Percentiles rank a stretch among this genome's conserved stretches.
These are phyloP conservation scores for Alectoris magna DNA, from an alignment of 2,797 vertebrate species.

Conservation along the genomic window DNA sequence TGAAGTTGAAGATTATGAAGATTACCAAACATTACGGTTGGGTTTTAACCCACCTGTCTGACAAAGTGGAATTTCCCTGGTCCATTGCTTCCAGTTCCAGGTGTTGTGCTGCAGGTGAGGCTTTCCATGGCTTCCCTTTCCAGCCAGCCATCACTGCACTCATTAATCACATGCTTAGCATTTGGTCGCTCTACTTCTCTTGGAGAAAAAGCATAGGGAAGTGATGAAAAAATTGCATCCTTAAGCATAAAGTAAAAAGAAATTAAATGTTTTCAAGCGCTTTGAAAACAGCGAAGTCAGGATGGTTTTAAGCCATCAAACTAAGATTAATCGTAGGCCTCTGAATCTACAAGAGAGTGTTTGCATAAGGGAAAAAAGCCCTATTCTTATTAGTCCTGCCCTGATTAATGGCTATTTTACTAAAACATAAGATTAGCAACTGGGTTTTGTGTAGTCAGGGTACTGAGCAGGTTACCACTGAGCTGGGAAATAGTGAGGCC, in stretches of 20 bases:
- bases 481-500: not conserved
- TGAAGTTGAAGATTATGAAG: not conserved
- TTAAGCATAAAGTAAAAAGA: not conserved
- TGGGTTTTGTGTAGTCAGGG: not conserved
- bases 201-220: not conserved
- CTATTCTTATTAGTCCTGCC: not conserved
- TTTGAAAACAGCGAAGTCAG: not conserved
- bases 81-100: not conserved
- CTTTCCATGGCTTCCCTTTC: not conserved
- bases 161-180: not conserved
- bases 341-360: not conserved
- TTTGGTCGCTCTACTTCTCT: not conserved
- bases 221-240: not conserved
- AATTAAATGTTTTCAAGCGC: not conserved
- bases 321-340: not conserved
- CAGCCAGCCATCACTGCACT: not conserved
- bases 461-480: not conserved
- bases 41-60: not conserved
- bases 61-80: not conserved
- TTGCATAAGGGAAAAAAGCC: not conserved
- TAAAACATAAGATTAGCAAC: not conserved
- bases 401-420: not conserved
- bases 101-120: not conserved
- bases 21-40: not conserved
- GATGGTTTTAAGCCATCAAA: not conserved